Base-by-base conservation (phyloP, 2,113 vertebrate species). In the Corythaeola cristata region DNA sequence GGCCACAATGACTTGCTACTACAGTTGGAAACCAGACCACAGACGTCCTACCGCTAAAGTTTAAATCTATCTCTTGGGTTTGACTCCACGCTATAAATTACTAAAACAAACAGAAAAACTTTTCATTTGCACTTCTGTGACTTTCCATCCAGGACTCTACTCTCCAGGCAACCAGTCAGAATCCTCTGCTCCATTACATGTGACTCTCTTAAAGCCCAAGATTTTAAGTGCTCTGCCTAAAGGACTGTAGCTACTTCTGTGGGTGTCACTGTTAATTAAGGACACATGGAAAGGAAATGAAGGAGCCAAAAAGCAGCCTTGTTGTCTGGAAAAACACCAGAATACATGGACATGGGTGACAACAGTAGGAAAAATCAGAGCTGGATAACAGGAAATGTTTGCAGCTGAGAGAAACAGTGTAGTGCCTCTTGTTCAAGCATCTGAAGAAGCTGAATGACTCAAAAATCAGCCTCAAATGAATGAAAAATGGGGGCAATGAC, bases 1-100 rank as follows among this genome's bases (percentile, higher is more conserved):
- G 88, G 93, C 85, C 93, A 92, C 91, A 94, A 90, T 71, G 79
- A 91, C 90, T 95, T 96, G 90, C 79, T 97, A 90, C 84, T 96
- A 81, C 41, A 74, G 50, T 82, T 94, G 72, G 93, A 96, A 96
- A 95, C 59, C 64, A 93, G 76, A 93, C 82, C 86, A 89, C 93
- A 97, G 89, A 94, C 76, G 75, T 97, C 93, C 93, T 96, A 77
- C 89, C 33, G 3, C 83, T 92, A 4, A 92, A 95, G 75, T 90
- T 92, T 95, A 96, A 93, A 92, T 90, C 77, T 63, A 76, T 82
- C 82, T 88, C 72, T 79, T 52, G 69, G 83, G 83, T 95, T 93
- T 92, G 67, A 95, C 53, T 96, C 88, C 68, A 88, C 37, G 60
- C 66, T 80, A 95, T 90, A 95, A 97, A 97, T 95, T 91, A 91